A percentile compares a stretch with the other conserved stretches of the same genome.
These are phyloP conservation scores for Zingel zingel DNA, from an alignment of 2,113 vertebrate species.

Conservation along the genomic window DNA sequence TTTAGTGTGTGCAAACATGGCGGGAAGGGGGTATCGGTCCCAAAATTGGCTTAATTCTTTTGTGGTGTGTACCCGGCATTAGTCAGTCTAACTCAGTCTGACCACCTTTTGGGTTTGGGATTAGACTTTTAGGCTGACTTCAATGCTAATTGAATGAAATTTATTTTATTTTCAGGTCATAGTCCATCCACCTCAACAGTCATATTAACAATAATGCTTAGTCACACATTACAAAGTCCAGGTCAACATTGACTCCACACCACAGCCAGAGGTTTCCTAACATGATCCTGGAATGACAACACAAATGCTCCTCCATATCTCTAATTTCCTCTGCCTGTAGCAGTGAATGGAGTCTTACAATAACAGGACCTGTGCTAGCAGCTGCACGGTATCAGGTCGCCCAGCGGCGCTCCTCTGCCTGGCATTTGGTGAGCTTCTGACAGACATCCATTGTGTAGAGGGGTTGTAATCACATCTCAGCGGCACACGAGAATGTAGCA, in stretches of 20 bases:
- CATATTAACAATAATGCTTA: not conserved
- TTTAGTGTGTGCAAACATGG: too few relatives aligned
- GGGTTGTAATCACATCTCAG: constrained; percentile 44
- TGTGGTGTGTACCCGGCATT: too few relatives aligned
- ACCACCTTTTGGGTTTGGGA: not conserved
- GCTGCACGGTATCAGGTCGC: constrained; percentile 76
- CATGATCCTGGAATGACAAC: constrained; percentile 46
- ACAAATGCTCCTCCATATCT: constrained; percentile 31
- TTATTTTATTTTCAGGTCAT: not conserved
- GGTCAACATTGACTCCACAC: constrained; percentile 31
- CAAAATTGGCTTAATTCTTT: too few relatives aligned
- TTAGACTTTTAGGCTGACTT: not conserved
- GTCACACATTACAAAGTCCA: constrained; percentile 11
- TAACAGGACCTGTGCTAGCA: constrained; percentile 61
- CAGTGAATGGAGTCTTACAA: constrained; percentile 45
- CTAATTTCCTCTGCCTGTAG: constrained; percentile 10
- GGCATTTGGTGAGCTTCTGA: constrained; percentile 62
- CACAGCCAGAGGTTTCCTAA: constrained; percentile 40
- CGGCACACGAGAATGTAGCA: constrained; percentile 15
- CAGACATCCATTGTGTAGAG: constrained; percentile 73
- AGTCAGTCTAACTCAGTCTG: not conserved
- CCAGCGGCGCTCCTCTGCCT: constrained; percentile 23
- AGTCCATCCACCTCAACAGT: not conserved
- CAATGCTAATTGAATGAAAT: not conserved
- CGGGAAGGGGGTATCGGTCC: too few relatives aligned